phyloP scores from a whole-genome alignment of 1,140 invertebrate genomes.

The Papilio polyxenes region DNA sequence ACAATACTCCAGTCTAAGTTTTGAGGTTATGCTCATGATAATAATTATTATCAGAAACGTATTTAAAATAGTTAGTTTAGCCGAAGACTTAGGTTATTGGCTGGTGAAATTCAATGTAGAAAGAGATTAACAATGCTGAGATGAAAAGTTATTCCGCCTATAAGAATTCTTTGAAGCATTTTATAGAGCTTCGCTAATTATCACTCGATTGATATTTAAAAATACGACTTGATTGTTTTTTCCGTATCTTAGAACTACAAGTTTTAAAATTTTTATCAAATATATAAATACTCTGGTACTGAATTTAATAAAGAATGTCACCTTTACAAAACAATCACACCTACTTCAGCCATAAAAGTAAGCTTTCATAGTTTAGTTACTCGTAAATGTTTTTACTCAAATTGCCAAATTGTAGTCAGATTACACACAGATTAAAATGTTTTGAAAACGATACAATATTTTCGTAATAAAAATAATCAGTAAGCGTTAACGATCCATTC shows the following conservation, averaged over 20 bases:
- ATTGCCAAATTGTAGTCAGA: not conserved
- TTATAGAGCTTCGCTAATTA: not conserved
- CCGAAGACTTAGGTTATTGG: not conserved
- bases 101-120: not conserved
- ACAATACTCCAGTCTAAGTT: slow-evolving; percentile 30
- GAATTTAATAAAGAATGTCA: too few relatives aligned
- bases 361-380: too few relatives aligned
- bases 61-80: not conserved
- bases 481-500: slow-evolving; percentile 50
- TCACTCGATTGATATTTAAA: too few relatives aligned
- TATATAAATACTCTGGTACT: too few relatives aligned
- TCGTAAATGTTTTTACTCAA: too few relatives aligned
- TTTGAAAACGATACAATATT: not conserved
- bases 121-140: not conserved
- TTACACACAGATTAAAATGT: not conserved
- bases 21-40: slow-evolving; percentile 13
- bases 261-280: too few relatives aligned
- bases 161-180: not conserved
- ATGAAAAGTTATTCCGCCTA: not conserved
- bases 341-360: too few relatives aligned
- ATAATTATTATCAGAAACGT: not conserved
- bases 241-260: too few relatives aligned
- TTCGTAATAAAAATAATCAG: slow-evolving; percentile 17
- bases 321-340: too few relatives aligned
- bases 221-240: too few relatives aligned